Base-by-base conservation (phyloP, 2,888 invertebrate genomes). In the Spilarctia lutea region DNA sequence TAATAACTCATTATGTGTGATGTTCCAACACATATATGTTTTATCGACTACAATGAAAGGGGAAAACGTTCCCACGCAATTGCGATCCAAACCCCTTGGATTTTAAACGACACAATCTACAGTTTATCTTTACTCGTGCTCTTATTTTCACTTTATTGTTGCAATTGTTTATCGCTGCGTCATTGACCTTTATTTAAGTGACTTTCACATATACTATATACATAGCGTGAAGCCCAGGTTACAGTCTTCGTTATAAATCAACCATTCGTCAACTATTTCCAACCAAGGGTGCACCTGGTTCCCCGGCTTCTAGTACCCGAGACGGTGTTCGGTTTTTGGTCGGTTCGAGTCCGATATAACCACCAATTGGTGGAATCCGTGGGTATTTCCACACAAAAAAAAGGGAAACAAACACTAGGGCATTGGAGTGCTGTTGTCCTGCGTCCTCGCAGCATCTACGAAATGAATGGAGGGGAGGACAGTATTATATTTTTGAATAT, bases 11-110 rank as follows among this genome's bases (percentile, higher is more conserved):
- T 30, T 71, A 72, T 66, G 60, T 81, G 60, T 60, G 72, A 71
- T 74, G 77, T 74, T 63, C 18, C 30, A 30, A 18, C 30, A 63
- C 30, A 63, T 63, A 73, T 78, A 68, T 74, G 33, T 70, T 71
- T 73, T 73, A 73, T 81, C 73, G 68, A 56, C 69, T 48, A 56
- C 68, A 82, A 77, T 80, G 30, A 79, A 56, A 74, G 77, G 67
- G 73, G 52, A 68, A 48, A 60, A 65, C 16, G 35, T 80, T 83
- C 84, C 77, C 82, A 83, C 84, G 82, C 75, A 82, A 79, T 82
- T 81, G 75, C 39, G 42, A 68, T 48, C 48, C 6, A 45, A 72
- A 75, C 83, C 82, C 82, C 76, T 75, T 76, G 78, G 77, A 79
- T 68, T 79, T 67, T 83, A 74, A 83, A 83, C 76, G 80, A 77